Conservation (phyloP, 2,888 invertebrate genomes). For the Agriopis marginaria region DNA sequence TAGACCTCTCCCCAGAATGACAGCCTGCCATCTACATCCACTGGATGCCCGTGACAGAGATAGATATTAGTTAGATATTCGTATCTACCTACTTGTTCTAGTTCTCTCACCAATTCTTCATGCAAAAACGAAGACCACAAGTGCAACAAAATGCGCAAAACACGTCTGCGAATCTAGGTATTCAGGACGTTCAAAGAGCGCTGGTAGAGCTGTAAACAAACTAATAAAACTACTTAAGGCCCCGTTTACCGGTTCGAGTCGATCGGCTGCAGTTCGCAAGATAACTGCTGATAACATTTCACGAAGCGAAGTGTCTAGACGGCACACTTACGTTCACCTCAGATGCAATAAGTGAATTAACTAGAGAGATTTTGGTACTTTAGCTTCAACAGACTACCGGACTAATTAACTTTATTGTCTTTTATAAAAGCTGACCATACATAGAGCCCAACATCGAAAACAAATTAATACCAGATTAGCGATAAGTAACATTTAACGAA, state of each 20-base stretch:
- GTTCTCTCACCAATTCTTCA: conserved; percentile 2
- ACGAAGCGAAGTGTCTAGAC: conserved; percentile 8
- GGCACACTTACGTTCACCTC: conserved; percentile 11
- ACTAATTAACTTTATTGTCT: too few relatives aligned
- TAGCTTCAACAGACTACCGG: too few relatives aligned
- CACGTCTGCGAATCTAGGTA: conserved; percentile 44
- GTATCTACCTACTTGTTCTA: neutral
- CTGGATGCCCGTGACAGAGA: neutral
- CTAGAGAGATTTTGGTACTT: neutral
- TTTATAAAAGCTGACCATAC: too few relatives aligned
- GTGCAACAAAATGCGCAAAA: conserved; percentile 26
- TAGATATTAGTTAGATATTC: too few relatives aligned
- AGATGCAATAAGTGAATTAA: neutral
- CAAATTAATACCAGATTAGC: neutral
- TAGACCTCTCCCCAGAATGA: too few relatives aligned
- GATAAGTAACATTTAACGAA: conserved; percentile 12
- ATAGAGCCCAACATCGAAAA: too few relatives aligned
- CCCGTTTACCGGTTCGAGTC: conserved; percentile 53
- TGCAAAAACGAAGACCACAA: conserved; percentile 3
- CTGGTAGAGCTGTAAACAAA: conserved; percentile 47
- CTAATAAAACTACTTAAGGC: conserved; percentile 52
- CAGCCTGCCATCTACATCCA: too few relatives aligned
- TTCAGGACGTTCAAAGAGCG: conserved; percentile 43
- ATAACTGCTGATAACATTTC: conserved; percentile 23
- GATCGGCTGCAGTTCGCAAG: conserved; percentile 36